Percentiles rank a stretch among this genome's conserved stretches.
phyloP scores from a whole-genome alignment of 2,113 vertebrate genomes.

The Saimiri boliviensis region DNA sequence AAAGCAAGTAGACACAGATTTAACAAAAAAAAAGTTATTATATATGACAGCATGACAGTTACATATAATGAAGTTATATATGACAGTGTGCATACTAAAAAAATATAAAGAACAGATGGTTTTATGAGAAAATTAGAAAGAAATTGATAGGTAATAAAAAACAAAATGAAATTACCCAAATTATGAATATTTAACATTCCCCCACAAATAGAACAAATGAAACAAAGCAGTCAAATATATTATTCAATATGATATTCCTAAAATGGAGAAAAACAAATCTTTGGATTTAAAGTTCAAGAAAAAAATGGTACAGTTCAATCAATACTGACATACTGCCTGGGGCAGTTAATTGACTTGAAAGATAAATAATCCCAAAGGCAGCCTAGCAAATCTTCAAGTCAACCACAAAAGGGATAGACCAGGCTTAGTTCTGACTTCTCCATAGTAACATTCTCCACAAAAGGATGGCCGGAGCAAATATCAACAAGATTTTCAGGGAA shows the following conservation, averaged over 20 bases:
- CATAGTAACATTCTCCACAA: not conserved
- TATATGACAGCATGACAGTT: not conserved
- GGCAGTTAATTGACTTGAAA: slow-evolving; percentile 49
- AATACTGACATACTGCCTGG: not conserved
- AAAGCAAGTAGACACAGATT: not conserved
- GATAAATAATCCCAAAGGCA: not conserved
- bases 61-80: no score
- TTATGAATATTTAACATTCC: not conserved
- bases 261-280: slow-evolving; percentile 41
- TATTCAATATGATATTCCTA: not conserved
- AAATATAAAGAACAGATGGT: not conserved
- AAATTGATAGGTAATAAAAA: not conserved
- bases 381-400: not conserved
- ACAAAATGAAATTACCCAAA: not conserved
- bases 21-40: not conserved
- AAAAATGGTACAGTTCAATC: not conserved
- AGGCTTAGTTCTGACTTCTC: not conserved
- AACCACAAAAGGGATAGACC: not conserved
- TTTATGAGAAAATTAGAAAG: slow-evolving; percentile 31
- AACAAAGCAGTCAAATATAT: not conserved
- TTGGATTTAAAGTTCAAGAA: slow-evolving; percentile 34
- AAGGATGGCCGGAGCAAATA: not conserved
- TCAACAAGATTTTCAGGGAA: not conserved
- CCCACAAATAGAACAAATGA: not conserved
- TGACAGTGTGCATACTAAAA: not conserved